phyloP scores from a whole-genome alignment of 2,888 invertebrate genomes.

The Drosophila ezoana region DNA sequence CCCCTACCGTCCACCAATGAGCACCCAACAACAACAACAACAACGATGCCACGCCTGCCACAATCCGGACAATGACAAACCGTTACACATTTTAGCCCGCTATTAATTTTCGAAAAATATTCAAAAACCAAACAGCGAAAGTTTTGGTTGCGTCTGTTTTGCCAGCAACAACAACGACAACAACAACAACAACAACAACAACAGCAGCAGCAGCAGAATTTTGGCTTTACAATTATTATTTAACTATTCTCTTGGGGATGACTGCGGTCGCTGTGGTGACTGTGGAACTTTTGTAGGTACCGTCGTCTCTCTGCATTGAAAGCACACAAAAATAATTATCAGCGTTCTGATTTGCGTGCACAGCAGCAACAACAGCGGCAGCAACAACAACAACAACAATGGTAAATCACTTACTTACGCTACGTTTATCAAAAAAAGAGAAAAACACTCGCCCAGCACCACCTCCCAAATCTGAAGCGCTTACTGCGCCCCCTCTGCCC shows the following conservation, averaged over 20 bases:
- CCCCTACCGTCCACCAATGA: too few species aligned
- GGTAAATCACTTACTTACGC: constrained; percentile 71
- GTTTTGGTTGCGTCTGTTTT: constrained; percentile 46
- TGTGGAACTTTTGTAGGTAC: constrained; percentile 13
- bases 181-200: constrained; percentile 19
- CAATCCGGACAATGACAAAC: constrained; percentile 64
- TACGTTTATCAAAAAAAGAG: constrained; percentile 44
- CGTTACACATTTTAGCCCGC: constrained; percentile 69
- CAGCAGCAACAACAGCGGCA: constrained; percentile 19
- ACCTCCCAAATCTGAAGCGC: neutral
- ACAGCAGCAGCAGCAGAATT: constrained; percentile 26
- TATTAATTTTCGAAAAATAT: constrained; percentile 76
- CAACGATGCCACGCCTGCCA: constrained; percentile 3
- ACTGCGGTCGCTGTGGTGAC: constrained; percentile 1
- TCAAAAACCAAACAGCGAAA: constrained; percentile 47
- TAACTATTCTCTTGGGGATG: constrained; percentile 18
- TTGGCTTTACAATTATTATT: constrained; percentile 53
- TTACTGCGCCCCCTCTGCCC: neutral
- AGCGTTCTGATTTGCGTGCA: constrained; percentile 47
- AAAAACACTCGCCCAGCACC: neutral
- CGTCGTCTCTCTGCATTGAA: constrained; percentile 35
- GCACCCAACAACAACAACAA: neutral
- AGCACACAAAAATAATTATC: constrained; percentile 65
- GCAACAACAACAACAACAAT: constrained; percentile 28
- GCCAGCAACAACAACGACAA: constrained; percentile 23